These are phyloP conservation scores for Corythaeola cristata DNA, from an alignment of 2,113 vertebrate genomes.

Conservation along the genomic window DNA sequence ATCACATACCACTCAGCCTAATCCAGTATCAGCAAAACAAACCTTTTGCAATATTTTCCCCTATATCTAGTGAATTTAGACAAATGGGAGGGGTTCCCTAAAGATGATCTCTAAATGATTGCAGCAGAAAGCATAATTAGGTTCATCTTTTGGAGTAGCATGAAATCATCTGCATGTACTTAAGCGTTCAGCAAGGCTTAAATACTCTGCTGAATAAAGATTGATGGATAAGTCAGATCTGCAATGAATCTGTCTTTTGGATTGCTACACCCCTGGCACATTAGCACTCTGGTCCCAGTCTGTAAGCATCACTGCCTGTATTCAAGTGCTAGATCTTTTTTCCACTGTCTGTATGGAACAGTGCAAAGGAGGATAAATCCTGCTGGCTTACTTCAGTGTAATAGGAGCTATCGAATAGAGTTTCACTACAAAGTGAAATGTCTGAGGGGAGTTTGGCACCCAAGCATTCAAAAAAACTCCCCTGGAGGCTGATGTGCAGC, in stretches of 20 bases:
- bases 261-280: not conserved
- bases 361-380: not conserved
- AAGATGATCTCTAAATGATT: not conserved
- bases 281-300: not conserved
- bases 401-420: not conserved
- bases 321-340: not conserved
- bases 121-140: slow-evolving; percentile 39
- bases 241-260: not conserved
- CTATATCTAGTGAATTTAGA: not conserved
- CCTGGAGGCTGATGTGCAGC: not conserved
- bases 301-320: not conserved
- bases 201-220: not conserved
- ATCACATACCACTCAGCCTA: not conserved
- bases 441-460: not conserved
- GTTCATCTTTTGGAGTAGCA: slow-evolving; percentile 11
- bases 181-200: slow-evolving; percentile 7
- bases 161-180: slow-evolving; percentile 35
- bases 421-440: not conserved
- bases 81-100: not conserved
- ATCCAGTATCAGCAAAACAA: not conserved
- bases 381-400: not conserved
- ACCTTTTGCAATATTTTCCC: not conserved
- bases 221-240: not conserved
- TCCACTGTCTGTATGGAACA: not conserved
- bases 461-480: not conserved